Base-by-base conservation (phyloP, 2,797 vertebrate genomes). In the Dermochelys coriacea region DNA sequence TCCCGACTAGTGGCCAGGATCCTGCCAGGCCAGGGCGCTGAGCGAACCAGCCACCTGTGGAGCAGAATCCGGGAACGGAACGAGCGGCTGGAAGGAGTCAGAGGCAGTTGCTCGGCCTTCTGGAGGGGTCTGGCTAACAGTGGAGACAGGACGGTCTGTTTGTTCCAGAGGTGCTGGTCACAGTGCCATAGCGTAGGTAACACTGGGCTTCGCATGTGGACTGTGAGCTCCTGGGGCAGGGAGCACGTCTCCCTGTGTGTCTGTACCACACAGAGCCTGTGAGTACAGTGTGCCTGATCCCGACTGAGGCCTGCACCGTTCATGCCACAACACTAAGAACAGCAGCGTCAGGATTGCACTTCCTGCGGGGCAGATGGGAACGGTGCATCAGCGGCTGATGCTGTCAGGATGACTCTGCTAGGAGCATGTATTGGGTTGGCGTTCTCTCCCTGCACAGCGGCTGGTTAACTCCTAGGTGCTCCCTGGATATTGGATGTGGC, bases 301-400 rank as follows among this genome's bases (percentile, higher is more conserved):
- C 14, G 6, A 6, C 12, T 3, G 21, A 5, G 23, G 27, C 45
- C 74, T 3, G 45, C 2, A 2, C 74, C 8, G 6, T 12, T 2
- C 9, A 5, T 8, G 37, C 34, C n/a, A 14, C 23, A 11, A 12
- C 9, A 12, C 41, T 12, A 12, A 23, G 41, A 77, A 5, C 3
- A 71, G 64, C 64, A 5, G n/a, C 8, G 64, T n/a, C 64, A 10
- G 34, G 64, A 23, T 2, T 37, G 16, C 18, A 19, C 18, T 5
- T 21, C n/a, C n/a, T 37, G n/a, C 37, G 3, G n/a, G 64, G 64
- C 64, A 71, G n/a, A 41, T 41, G 64, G 64, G 8, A 71, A 6
- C 9, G 9, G 18, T 11, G 10, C n/a, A n/a, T 71, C 64, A 41
- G 64, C n/a, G 2, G 61, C 34, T 19, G 7, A n/a, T 0, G 15